Evolutionary conservation across 1,140 invertebrate genomes (phyloP).

Genomic region (Lordiphosa collinella): DNA sequence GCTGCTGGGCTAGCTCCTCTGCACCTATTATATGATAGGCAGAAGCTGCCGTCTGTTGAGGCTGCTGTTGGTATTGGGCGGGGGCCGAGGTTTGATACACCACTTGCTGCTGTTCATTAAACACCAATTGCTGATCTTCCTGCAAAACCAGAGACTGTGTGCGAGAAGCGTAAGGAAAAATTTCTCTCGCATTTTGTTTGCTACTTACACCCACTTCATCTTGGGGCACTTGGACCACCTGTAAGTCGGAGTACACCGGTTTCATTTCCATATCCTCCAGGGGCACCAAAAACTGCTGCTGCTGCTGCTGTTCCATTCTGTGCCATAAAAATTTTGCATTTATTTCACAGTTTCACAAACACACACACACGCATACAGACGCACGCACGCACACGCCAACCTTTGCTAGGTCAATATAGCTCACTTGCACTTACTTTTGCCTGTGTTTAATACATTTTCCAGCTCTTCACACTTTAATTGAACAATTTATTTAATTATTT

Average conservation of each 20-base stretch:
- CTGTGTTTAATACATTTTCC: neutral
- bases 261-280: conserved; percentile 53
- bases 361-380: conserved; percentile 3
- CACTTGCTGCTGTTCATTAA: conserved; percentile 74
- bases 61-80: conserved; percentile 58
- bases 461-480: neutral
- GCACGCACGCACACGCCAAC: neutral
- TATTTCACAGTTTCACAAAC: conserved; percentile 10
- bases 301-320: conserved; percentile 64
- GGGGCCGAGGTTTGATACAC: conserved; percentile 68
- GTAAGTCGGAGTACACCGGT: conserved; percentile 64
- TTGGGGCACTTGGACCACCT: conserved; percentile 72
- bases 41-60: conserved; percentile 47
- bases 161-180: neutral
- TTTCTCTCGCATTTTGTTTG: neutral
- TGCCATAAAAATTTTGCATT: neutral
- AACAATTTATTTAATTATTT: conserved; percentile 19
- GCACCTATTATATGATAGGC: conserved; percentile 67
- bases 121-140: conserved; percentile 68
- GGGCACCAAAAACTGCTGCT: conserved; percentile 57
- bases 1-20: conserved; percentile 65
- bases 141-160: conserved; percentile 56
- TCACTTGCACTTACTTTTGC: conserved; percentile 5
- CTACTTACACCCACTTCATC: conserved; percentile 70
- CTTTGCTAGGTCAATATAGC: neutral